Percentiles rank a stretch among this genome's conserved stretches.
Conservation (phyloP, 2,888 invertebrate genomes). For the Magallana nippona region DNA sequence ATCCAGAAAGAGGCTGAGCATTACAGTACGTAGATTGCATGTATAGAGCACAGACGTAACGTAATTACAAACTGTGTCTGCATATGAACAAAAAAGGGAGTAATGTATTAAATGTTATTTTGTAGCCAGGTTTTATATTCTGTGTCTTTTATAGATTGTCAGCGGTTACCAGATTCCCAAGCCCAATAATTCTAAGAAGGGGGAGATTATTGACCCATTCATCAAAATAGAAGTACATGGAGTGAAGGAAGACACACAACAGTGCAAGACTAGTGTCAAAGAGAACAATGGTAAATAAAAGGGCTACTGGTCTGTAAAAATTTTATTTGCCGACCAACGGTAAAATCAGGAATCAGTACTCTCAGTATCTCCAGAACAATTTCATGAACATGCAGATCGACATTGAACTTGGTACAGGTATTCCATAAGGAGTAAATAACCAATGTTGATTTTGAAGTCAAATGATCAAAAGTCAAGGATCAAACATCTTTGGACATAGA, state of each 20-base stretch:
- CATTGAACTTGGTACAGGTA: too few species aligned
- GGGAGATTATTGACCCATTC: constrained; percentile 83
- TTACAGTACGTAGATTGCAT: constrained; percentile 43
- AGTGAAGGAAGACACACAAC: constrained; percentile 80
- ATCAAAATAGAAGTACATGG: constrained; percentile 81
- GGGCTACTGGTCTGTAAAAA: too few species aligned
- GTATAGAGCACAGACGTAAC: neutral
- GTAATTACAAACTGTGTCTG: neutral
- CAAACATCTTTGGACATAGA: too few species aligned
- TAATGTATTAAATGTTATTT: neutral
- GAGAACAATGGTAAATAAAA: constrained; percentile 82
- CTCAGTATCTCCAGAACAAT: too few species aligned
- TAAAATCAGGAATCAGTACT: too few species aligned
- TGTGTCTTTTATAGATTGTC: constrained; percentile 80
- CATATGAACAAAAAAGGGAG: too few species aligned
- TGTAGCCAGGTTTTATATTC: neutral
- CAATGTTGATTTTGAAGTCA: too few species aligned
- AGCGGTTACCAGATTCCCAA: constrained; percentile 84
- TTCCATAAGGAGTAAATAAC: too few species aligned
- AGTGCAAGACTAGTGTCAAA: constrained; percentile 81
- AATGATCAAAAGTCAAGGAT: too few species aligned
- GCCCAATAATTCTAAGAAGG: constrained; percentile 79
- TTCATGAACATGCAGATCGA: too few species aligned
- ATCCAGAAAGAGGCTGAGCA: constrained; percentile 51
- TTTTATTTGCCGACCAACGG: too few species aligned